These are phyloP conservation scores for Bhutanitis thaidina DNA, from an alignment of 2,888 invertebrate species.

Conservation along the genomic window DNA sequence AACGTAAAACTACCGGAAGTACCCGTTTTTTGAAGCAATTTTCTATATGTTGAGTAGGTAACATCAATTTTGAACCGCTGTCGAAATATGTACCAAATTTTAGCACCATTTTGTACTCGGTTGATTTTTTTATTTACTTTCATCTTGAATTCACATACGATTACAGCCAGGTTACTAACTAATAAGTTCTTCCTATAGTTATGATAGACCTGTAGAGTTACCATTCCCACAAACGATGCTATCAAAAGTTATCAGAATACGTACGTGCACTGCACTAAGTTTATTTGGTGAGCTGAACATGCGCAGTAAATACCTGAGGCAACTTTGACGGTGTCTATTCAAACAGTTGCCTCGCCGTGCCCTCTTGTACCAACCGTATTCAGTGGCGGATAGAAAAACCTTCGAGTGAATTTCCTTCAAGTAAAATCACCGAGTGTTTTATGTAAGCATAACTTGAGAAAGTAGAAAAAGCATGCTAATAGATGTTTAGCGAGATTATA, in stretches of 20 bases:
- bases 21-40: too few species aligned
- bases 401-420: slow-evolving; percentile 42
- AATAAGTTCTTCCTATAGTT: background rate
- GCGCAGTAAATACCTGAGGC: slow-evolving; percentile 46
- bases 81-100: too few species aligned
- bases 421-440: slow-evolving; percentile 59
- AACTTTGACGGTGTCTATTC: slow-evolving; percentile 31
- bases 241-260: slow-evolving; percentile 23
- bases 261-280: slow-evolving; percentile 31
- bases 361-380: slow-evolving; percentile 43
- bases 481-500: slow-evolving; percentile 58
- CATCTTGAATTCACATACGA: too few species aligned
- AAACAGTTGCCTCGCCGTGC: slow-evolving; percentile 54
- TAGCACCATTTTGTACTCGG: too few species aligned
- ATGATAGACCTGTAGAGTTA: background rate
- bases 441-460: slow-evolving; percentile 65
- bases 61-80: too few species aligned
- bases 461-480: slow-evolving; percentile 64
- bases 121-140: too few species aligned
- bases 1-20: too few species aligned
- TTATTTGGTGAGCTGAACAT: slow-evolving; percentile 32
- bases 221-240: slow-evolving; percentile 6
- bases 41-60: too few species aligned
- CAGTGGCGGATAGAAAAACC: slow-evolving; percentile 27
- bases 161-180: background rate